Evolutionary conservation across 2,888 invertebrate genomes (phyloP), one percentile per base, ranked within the genome.

Genomic region (Hipparchia sbordonii): DNA sequence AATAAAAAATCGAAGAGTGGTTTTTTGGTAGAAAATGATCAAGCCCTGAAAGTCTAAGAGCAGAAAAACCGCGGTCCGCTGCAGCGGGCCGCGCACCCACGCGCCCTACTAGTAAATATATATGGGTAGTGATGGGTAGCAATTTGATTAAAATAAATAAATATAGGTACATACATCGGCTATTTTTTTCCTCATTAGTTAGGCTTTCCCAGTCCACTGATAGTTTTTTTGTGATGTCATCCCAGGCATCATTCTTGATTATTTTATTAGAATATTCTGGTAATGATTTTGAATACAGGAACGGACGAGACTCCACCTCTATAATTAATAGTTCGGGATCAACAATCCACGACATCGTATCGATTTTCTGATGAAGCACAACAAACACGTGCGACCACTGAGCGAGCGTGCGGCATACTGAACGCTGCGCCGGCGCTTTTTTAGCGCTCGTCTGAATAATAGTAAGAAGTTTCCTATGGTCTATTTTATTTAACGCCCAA

Each of bases 261-360:
- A 12, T 54, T 54, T 54, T 54, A 54, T 54, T 10, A 54, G 52
- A 54, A 54, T 54, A 54, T 54, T 54, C 52, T 10, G 52, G 52
- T 54, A 54, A 54, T 12, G 52, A 54, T 54, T 54, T 54, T 54
- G 52, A 54, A 54, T 54, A 54, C 52, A 54, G 52, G 52, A 54
- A 54, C 52, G 52, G 12, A 54, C 52, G 52, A 54, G 52, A 54
- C 52, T 54, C 52, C 52, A 54, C 52, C 52, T 54, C 52, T 54
- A 54, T 54, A 54, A 54, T 54, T 54, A 54, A 54, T 54, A 54
- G 52, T 54, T 54, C 52, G 52, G 52, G 52, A 54, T 54, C 52
- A 12, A 54, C 10, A 54, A 54, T 54, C 52, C 52, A 54, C 52
- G 52, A 54, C 52, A n/a, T 54, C 52, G 52, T 54, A 54, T 54